A percentile compares a stretch with the other conserved stretches of the same genome.
phyloP scores from a whole-genome alignment of 2,113 vertebrate genomes.

The Pipra filicauda region DNA sequence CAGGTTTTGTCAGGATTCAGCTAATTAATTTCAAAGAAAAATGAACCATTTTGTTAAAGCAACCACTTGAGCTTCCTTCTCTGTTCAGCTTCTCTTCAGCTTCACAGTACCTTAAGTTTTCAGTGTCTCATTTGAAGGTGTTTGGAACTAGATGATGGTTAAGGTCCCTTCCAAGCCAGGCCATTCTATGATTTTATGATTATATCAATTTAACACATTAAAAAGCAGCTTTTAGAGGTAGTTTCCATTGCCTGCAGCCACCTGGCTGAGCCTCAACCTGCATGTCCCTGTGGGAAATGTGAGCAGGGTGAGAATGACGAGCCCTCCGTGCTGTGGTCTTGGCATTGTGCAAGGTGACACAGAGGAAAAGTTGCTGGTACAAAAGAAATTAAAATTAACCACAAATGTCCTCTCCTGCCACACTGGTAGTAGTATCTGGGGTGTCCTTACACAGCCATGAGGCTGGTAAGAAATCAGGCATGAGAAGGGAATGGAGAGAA shows the following conservation, averaged over 20 bases:
- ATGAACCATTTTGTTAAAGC: background rate
- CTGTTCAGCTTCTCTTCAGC: background rate
- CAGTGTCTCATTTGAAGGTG: background rate
- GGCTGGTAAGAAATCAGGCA: background rate
- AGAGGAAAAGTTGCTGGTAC: background rate
- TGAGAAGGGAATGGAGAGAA: background rate
- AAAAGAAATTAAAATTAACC: background rate
- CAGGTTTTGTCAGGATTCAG: constrained; percentile 2
- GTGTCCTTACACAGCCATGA: background rate
- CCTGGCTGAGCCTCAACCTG: background rate
- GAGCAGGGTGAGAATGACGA: background rate
- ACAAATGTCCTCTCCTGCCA: background rate
- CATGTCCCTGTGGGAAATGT: background rate
- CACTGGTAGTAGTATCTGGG: background rate
- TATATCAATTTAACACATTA: background rate
- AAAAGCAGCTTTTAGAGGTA: background rate
- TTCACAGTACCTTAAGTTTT: background rate
- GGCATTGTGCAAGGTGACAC: background rate
- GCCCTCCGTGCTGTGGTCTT: background rate
- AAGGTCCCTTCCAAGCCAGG: background rate
- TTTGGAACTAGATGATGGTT: background rate
- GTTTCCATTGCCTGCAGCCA: background rate
- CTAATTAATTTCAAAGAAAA: constrained; percentile 30
- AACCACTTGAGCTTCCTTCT: background rate
- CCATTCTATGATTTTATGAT: background rate